Evolutionary conservation across 2,113 vertebrate species (phyloP), one percentile per base, ranked within the genome.

Genomic region (Himantopus leucocephalus): DNA sequence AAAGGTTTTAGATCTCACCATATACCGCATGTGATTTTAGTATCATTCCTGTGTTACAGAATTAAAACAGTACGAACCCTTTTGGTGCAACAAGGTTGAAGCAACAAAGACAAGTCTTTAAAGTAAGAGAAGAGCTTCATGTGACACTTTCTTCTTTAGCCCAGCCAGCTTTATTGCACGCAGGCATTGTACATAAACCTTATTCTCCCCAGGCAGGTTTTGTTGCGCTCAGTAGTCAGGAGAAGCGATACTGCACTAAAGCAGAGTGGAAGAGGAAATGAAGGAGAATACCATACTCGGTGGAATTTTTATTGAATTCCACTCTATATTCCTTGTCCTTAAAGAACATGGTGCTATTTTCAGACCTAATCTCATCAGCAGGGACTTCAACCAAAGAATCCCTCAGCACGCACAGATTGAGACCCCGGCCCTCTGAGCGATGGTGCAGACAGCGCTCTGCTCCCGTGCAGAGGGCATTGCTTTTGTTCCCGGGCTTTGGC

Each of bases 231-330:
- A 6, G 67, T 85, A 92, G 55, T 32, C 48, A 66, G 82, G 29
- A 91, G 80, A 22, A 91, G 22, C 4, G 1, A 48, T 39, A 68
- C 15, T 45, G 15, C 34, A 22, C 20, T 56, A 52, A 50, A 79
- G 53, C 5, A 63, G 27, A 79, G 48, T 29, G 32, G 62, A 81
- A 92, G 41, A 94, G 94, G 94, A 97, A 95, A 95, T 92, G 56
- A 94, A 97, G 56, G 64, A 92, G 66, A 87, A 94, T 87, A 92
- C 47, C 72, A 77, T 24, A 58, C 35, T 72, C 3, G 0, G 27
- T 84, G 86, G 73, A 96, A 89, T 91, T 94, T 94, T 92, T 95
- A 75, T 91, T 89, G 62, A 94, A 92, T 82, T 92, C 73, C 70
- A 75, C 5, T 60, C 47, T 78, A 10, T 75, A 81, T 56, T 78